These are phyloP conservation scores for Hedychridium roseum DNA, from an alignment of 2,888 invertebrate species.

Conservation along the genomic window DNA sequence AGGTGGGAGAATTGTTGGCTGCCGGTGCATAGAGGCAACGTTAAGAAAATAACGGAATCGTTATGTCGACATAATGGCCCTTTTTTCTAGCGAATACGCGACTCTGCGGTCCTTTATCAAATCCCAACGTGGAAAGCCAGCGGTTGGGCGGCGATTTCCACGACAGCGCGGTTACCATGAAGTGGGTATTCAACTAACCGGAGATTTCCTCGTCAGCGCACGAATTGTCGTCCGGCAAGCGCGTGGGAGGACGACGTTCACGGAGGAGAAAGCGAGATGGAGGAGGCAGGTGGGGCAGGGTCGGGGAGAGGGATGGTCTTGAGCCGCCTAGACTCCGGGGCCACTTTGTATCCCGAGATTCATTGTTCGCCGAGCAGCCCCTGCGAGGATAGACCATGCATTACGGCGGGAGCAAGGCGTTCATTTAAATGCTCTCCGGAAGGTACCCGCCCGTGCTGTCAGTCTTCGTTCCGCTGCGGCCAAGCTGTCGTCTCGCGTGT, in stretches of 20 bases:
- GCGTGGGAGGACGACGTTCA: not conserved
- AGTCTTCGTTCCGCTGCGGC: conserved; percentile 30
- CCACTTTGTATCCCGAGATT: conserved; percentile 44
- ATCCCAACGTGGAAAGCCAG: too few relatives aligned
- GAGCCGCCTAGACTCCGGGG: conserved; percentile 24
- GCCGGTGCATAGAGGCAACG: not conserved
- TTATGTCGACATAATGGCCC: not conserved
- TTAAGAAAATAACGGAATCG: not conserved
- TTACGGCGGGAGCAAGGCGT: conserved; percentile 38
- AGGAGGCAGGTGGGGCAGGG: not conserved
- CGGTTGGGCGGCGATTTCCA: too few relatives aligned
- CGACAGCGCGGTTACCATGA: not conserved
- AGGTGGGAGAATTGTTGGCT: too few relatives aligned
- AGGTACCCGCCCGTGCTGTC: conserved; percentile 35
- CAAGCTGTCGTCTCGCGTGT: conserved; percentile 34
- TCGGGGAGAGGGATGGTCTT: conserved; percentile 13
- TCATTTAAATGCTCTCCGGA: conserved; percentile 39
- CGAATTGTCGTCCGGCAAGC: conserved; percentile 17
- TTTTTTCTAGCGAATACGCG: too few relatives aligned
- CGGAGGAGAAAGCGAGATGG: not conserved
- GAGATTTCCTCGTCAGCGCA: conserved; percentile 15
- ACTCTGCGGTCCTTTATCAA: too few relatives aligned
- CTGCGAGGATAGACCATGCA: conserved; percentile 32
- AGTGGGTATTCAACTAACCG: not conserved
- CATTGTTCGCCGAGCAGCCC: conserved; percentile 40